Conservation (phyloP, 2,888 invertebrate genomes). For the Dioctria linearis region DNA sequence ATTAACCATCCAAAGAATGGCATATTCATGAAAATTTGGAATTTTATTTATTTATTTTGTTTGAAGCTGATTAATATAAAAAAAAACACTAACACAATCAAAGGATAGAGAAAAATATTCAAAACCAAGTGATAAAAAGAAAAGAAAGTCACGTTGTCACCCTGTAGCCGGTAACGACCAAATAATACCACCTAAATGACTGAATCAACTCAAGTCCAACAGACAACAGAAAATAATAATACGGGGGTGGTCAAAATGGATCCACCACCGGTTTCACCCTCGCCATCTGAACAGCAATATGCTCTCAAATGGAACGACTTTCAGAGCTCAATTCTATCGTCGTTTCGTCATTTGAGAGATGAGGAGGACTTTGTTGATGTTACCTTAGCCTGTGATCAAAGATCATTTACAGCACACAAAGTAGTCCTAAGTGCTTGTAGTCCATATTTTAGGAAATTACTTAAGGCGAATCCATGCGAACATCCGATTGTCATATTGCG, state of each 20-base stretch:
- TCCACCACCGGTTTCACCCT: conserved; percentile 72
- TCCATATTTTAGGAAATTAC: conserved; percentile 89
- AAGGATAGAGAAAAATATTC: conserved; percentile 22
- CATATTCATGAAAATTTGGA: conserved; percentile 55
- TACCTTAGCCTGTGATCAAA: conserved; percentile 91
- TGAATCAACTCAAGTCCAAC: conserved; percentile 71
- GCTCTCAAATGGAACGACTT: conserved; percentile 96
- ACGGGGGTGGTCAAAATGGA: conserved; percentile 71
- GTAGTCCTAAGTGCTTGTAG: conserved; percentile 93
- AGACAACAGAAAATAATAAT: conserved; percentile 71
- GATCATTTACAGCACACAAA: conserved; percentile 92
- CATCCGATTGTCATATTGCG: conserved; percentile 91
- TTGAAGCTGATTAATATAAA: conserved; percentile 23
- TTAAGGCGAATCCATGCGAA: conserved; percentile 92
- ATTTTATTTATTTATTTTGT: conserved; percentile 54
- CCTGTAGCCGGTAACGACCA: background rate
- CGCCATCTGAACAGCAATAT: conserved; percentile 85
- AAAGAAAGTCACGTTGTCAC: background rate
- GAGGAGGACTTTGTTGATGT: conserved; percentile 95
- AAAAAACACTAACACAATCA: conserved; percentile 17
- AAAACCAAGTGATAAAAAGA: background rate
- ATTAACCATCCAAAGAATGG: conserved; percentile 42
- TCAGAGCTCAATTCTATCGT: conserved; percentile 90
- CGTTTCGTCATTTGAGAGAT: conserved; percentile 89
- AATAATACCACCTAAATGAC: conserved; percentile 66